Evolutionary conservation across 1,140 invertebrate genomes (phyloP).

Genomic region (Atta texana): DNA sequence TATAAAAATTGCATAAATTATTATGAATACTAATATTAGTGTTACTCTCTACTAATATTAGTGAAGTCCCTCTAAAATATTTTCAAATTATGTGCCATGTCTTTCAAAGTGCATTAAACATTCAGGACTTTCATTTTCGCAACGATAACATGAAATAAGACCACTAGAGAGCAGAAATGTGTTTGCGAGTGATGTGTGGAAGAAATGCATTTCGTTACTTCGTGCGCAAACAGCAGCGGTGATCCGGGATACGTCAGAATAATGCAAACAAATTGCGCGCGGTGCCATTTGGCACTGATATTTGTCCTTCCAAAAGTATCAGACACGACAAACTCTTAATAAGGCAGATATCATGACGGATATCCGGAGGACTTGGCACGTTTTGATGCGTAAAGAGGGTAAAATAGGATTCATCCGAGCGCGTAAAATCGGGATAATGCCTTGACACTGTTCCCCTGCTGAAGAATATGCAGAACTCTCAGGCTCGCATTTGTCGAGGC

Average conservation of each 20-base stretch:
- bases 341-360: slow-evolving; percentile 60
- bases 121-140: slow-evolving; percentile 2
- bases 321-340: slow-evolving; percentile 51
- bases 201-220: slow-evolving; percentile 65
- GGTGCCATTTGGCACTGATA: slow-evolving; percentile 30
- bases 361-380: slow-evolving; percentile 15
- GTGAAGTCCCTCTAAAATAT: not conserved
- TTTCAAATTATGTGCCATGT: not conserved
- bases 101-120: not conserved
- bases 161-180: not conserved
- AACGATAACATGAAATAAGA: slow-evolving; percentile 3
- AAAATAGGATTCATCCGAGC: not conserved
- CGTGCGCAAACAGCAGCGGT: slow-evolving; percentile 21
- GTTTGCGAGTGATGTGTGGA: slow-evolving; percentile 31
- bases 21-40: not conserved
- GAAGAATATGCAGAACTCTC: slow-evolving; percentile 42
- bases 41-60: not conserved
- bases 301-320: slow-evolving; percentile 25
- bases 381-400: not conserved
- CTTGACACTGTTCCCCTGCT: not conserved
- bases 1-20: not conserved
- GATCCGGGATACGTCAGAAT: slow-evolving; percentile 60
- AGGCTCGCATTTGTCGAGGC: slow-evolving; percentile 52
- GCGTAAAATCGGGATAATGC: slow-evolving; percentile 21
- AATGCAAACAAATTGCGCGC: slow-evolving; percentile 67